A percentile compares a stretch with the other conserved stretches of the same genome.
These are phyloP conservation scores for Pseudachorutes palmiensis DNA, from an alignment of 1,140 invertebrate species.

Conservation along the genomic window DNA sequence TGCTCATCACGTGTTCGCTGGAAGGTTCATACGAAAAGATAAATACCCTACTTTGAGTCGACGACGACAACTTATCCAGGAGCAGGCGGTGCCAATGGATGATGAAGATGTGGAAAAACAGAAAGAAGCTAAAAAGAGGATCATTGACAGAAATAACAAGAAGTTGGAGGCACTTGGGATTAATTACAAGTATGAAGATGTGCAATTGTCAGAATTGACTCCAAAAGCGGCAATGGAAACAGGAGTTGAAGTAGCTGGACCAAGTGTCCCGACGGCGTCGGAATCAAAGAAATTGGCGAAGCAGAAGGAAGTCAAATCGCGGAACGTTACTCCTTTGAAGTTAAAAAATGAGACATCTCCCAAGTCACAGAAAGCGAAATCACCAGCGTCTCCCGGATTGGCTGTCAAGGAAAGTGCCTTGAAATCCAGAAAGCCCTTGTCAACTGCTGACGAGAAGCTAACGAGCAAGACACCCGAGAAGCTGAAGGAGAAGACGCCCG, in stretches of 20 bases:
- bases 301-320: neutral
- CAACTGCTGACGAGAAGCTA: neutral
- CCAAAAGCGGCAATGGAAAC: too few species aligned
- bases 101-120: conserved; percentile 26
- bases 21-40: conserved; percentile 15
- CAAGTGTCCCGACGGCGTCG: too few species aligned
- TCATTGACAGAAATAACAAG: conserved; percentile 24
- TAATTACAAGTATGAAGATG: conserved; percentile 25
- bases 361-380: conserved; percentile 6
- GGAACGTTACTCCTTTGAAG: neutral
- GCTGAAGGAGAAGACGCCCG: neutral
- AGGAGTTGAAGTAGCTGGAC: too few species aligned
- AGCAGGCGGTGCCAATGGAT: conserved; percentile 14
- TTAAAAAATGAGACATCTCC: neutral
- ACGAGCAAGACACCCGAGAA: neutral
- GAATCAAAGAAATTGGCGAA: neutral
- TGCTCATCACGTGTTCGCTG: conserved; percentile 30
- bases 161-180: conserved; percentile 34
- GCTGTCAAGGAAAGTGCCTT: too few species aligned
- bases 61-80: conserved; percentile 8
- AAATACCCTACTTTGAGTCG: conserved; percentile 26
- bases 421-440: neutral
- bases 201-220: too few species aligned
- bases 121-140: conserved; percentile 14
- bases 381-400: neutral